Conservation (phyloP, 1,140 invertebrate genomes). For the Marisa cornuarietis region DNA sequence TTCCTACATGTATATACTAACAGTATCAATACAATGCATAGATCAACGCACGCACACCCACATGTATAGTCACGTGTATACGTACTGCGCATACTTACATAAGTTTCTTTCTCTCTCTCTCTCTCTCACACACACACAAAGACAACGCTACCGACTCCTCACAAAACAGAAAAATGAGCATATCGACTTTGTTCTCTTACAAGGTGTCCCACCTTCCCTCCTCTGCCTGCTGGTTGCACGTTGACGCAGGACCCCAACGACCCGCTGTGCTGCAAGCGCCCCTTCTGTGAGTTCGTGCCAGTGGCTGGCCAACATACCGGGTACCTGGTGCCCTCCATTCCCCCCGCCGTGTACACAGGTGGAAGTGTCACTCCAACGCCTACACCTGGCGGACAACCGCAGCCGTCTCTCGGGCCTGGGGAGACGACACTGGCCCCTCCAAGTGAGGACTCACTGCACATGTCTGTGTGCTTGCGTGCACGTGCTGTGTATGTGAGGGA, state of each 20-base stretch:
- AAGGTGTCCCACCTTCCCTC: conserved; percentile 40
- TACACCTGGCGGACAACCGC: background rate
- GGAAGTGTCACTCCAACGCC: conserved; percentile 29
- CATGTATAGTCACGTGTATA: too few relatives aligned
- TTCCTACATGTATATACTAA: too few relatives aligned
- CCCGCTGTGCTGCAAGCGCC: conserved; percentile 41
- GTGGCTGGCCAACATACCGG: background rate
- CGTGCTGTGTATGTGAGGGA: background rate
- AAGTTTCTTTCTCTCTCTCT: too few relatives aligned
- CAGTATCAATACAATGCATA: too few relatives aligned
- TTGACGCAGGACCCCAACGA: conserved; percentile 42
- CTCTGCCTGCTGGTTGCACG: conserved; percentile 29
- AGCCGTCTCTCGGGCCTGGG: conserved; percentile 31
- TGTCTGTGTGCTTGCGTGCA: background rate
- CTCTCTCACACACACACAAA: too few relatives aligned
- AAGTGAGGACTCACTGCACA: background rate
- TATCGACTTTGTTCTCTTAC: background rate
- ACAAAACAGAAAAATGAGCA: too few relatives aligned
- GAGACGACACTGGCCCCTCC: conserved; percentile 18
- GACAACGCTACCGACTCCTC: too few relatives aligned
- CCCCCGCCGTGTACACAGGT: conserved; percentile 36
- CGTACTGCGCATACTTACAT: too few relatives aligned
- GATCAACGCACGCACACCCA: too few relatives aligned
- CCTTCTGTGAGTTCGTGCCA: conserved; percentile 30
- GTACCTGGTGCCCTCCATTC: conserved; percentile 27